Evolutionary conservation across 2,797 vertebrate genomes (phyloP).

Genomic region (Anas bahamensis): DNA sequence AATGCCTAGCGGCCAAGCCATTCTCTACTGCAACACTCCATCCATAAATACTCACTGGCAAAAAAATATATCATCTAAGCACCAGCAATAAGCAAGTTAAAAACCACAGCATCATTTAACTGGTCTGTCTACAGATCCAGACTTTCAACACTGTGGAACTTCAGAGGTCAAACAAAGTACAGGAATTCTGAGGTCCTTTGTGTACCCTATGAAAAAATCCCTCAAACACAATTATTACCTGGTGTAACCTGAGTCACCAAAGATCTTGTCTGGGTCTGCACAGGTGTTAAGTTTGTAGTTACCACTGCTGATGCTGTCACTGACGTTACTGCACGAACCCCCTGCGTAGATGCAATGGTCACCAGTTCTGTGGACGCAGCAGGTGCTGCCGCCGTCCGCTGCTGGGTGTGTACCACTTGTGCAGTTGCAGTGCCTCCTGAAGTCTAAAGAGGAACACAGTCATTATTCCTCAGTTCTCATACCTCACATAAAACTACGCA

Average conservation of each 20-base stretch:
- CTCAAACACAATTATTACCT: constrained; percentile 69
- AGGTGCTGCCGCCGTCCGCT: constrained; percentile 80
- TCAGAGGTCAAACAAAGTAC: not conserved
- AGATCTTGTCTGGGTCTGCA: constrained; percentile 86
- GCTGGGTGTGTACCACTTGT: constrained; percentile 90
- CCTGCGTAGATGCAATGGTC: constrained; percentile 86
- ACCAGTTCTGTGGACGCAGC: constrained; percentile 86
- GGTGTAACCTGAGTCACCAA: constrained; percentile 86
- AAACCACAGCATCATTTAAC: not conserved
- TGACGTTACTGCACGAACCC: constrained; percentile 86
- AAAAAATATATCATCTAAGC: not conserved
- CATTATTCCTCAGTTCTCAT: rapidly evolving
- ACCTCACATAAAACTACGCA: rapidly evolving
- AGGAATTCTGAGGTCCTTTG: not conserved
- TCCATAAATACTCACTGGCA: not conserved
- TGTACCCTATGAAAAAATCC: not conserved
- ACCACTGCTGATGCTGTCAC: constrained; percentile 88
- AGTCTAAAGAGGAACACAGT: constrained; percentile 74
- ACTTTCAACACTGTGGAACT: not conserved
- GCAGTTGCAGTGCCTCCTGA: constrained; percentile 67
- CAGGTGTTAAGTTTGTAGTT: constrained; percentile 87
- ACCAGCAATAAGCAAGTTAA: not conserved
- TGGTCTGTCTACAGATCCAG: not conserved
- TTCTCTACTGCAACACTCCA: not conserved
- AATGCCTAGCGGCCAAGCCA: not conserved